Evolutionary conservation across 92 coral and sea anemone species (phyloP).

Genomic region (Heteractis magnifica): DNA sequence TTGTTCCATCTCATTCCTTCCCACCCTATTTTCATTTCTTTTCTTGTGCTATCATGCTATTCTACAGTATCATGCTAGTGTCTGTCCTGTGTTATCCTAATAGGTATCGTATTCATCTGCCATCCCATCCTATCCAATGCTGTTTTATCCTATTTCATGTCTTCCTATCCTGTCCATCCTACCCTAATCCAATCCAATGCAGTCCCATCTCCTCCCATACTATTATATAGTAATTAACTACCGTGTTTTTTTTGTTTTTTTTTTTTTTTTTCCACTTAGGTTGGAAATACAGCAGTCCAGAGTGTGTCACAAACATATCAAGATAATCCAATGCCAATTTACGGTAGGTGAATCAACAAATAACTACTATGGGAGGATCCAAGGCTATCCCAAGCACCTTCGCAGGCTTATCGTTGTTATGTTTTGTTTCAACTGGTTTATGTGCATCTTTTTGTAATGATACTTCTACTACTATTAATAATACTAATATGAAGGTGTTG

Average conservation of each 20-base stretch:
- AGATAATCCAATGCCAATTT: constrained; percentile 46
- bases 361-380: background rate
- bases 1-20: background rate
- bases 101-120: background rate
- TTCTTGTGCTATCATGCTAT: background rate
- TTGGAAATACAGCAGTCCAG: constrained; percentile 19
- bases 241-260: background rate
- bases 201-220: no score
- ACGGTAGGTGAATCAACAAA: constrained; percentile 30
- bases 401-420: background rate
- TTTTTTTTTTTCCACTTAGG: background rate
- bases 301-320: constrained; percentile 50
- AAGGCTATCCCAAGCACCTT: background rate
- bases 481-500: no score
- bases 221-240: no score
- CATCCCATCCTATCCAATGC: background rate
- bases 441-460: no score
- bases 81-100: no score
- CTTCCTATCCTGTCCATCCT: no score
- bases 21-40: background rate
- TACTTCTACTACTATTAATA: no score
- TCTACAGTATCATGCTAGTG: no score
- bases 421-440: no score
- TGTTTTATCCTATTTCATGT: no score
- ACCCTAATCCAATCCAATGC: no score